Evolutionary conservation across 2,113 vertebrate species (phyloP).

Genomic region (Gallinago jamesoni): DNA sequence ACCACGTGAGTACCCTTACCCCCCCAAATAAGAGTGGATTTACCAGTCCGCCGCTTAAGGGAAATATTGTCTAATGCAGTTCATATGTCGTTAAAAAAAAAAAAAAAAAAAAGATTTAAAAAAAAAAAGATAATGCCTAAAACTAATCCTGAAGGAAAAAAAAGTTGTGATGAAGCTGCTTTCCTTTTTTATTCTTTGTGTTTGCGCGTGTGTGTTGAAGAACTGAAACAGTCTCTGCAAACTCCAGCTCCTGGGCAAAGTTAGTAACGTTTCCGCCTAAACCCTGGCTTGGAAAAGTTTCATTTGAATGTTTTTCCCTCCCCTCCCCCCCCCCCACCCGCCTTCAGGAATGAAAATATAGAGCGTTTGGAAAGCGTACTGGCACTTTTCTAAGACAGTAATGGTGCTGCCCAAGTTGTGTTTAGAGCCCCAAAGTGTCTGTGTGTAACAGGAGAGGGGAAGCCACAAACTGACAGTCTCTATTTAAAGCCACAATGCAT

Average conservation of each 20-base stretch:
- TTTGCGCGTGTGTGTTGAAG: not conserved
- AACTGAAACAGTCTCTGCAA: not conserved
- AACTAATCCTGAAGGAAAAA: not conserved
- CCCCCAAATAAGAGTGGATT: not conserved
- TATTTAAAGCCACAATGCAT: slow-evolving; percentile 68
- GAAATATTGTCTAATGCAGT: not conserved
- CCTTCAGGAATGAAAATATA: slow-evolving; percentile 29
- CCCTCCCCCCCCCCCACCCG: not conserved
- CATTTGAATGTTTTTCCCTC: not conserved
- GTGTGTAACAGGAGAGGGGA: slow-evolving; percentile 59
- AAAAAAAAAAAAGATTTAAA: not conserved
- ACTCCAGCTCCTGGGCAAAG: not conserved
- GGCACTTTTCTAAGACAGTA: slow-evolving; percentile 15
- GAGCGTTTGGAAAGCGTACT: not conserved
- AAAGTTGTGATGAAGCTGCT: slow-evolving; percentile 7
- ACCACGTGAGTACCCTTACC: slow-evolving; percentile 70
- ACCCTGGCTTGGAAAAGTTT: not conserved
- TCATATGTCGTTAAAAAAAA: not conserved
- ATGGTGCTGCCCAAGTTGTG: slow-evolving; percentile 3
- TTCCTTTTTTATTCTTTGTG: slow-evolving; percentile 1
- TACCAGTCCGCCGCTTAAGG: not conserved
- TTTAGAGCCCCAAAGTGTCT: slow-evolving; percentile 26
- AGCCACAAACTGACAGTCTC: slow-evolving; percentile 58
- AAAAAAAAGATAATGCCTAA: not conserved
- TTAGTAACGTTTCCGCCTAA: not conserved